phyloP scores from a whole-genome alignment of 1,140 invertebrate genomes.

The Thereuonema tuberculata region DNA sequence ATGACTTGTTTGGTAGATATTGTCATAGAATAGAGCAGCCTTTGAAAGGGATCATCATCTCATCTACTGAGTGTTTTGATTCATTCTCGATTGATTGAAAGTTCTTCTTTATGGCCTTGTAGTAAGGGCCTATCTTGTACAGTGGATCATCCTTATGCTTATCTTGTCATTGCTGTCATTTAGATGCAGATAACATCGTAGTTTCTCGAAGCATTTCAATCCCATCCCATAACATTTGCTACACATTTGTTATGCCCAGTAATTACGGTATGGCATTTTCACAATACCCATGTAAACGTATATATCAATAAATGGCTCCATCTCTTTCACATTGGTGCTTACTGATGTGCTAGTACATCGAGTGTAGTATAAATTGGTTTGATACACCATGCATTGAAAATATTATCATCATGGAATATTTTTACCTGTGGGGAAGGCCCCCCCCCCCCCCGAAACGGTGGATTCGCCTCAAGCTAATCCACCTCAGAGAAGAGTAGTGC shows the following conservation, averaged over 20 bases:
- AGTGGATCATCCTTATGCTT: neutral
- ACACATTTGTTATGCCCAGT: neutral
- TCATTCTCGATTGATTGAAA: neutral
- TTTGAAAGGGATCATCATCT: slow-evolving; percentile 34
- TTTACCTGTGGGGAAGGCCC: too few species aligned
- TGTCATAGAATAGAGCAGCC: slow-evolving; percentile 30
- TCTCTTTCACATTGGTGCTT: neutral
- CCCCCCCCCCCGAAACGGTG: too few species aligned
- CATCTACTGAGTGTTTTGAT: slow-evolving; percentile 16
- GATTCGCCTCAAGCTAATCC: too few species aligned
- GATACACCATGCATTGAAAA: neutral
- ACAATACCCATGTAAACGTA: neutral
- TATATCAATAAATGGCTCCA: neutral
- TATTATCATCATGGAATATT: neutral
- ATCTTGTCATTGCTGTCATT: neutral
- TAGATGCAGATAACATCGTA: neutral
- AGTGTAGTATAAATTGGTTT: neutral
- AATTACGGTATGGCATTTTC: neutral
- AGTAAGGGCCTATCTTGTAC: neutral
- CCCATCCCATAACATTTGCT: neutral
- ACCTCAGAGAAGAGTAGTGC: too few species aligned
- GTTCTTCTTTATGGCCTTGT: neutral
- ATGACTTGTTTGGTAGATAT: slow-evolving; percentile 30
- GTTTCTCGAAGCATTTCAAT: neutral
- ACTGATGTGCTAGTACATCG: neutral